Evolutionary conservation across 2,113 vertebrate species (phyloP).

Genomic region (Zingel zingel): DNA sequence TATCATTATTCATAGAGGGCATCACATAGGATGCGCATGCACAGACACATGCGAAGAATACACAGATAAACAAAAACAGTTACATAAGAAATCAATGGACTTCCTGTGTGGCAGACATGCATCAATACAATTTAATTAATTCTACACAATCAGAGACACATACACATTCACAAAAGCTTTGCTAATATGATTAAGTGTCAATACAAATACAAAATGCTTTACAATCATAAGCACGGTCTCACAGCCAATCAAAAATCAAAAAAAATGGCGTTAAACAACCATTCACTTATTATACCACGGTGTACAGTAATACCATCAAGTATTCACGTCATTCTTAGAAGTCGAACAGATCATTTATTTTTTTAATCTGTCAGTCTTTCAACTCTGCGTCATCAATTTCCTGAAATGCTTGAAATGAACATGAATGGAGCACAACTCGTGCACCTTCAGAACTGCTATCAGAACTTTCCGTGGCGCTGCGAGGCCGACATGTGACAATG

Average conservation of each 20-base stretch:
- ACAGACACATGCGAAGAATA: slow-evolving; percentile 27
- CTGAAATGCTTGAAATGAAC: slow-evolving; percentile 25
- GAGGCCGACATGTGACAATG: slow-evolving; percentile 62
- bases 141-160: slow-evolving; percentile 24
- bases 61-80: slow-evolving; percentile 37
- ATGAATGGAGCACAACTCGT: not conserved
- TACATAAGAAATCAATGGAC: slow-evolving; percentile 72
- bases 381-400: not conserved
- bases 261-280: not conserved
- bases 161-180: slow-evolving; percentile 17
- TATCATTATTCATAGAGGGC: not conserved
- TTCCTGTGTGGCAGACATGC: slow-evolving; percentile 50
- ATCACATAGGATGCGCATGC: slow-evolving; percentile 34
- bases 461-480: slow-evolving; percentile 25
- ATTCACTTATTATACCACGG: not conserved
- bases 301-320: not conserved
- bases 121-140: slow-evolving; percentile 66
- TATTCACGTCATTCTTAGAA: not conserved
- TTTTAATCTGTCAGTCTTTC: not conserved
- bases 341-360: not conserved
- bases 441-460: slow-evolving; percentile 38
- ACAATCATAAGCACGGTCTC: not conserved
- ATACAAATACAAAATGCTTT: slow-evolving; percentile 2
- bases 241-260: slow-evolving; percentile 21
- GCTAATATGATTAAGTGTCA: slow-evolving; percentile 15